Percentiles rank a stretch among this genome's conserved stretches.
Conservation (phyloP, 1,140 invertebrate species). For the Zaprionus africanus region DNA sequence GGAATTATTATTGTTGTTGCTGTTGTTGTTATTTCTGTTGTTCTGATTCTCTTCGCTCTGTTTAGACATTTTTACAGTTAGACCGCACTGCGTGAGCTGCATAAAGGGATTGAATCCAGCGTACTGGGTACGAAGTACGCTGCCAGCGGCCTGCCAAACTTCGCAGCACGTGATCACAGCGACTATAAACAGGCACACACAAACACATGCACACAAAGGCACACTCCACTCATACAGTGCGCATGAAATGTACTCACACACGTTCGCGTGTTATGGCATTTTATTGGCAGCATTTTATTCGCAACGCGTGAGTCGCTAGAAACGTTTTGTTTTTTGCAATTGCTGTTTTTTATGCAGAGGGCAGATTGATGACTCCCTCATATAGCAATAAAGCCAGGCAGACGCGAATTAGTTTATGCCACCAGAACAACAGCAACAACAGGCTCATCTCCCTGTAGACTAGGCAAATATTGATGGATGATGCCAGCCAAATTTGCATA, state of each 20-base stretch:
- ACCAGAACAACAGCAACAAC: not conserved
- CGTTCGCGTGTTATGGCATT: conserved; percentile 70
- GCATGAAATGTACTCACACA: conserved; percentile 47
- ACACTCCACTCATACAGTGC: conserved; percentile 19
- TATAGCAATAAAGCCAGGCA: conserved; percentile 30
- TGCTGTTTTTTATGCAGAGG: conserved; percentile 34
- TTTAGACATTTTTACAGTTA: conserved; percentile 74
- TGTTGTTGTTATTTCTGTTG: conserved; percentile 44
- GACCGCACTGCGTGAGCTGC: conserved; percentile 43
- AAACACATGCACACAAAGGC: conserved; percentile 7
- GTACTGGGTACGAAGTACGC: conserved; percentile 1
- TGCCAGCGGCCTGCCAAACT: conserved; percentile 54
- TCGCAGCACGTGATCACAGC: conserved; percentile 71
- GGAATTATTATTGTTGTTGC: conserved; percentile 39
- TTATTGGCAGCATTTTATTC: conserved; percentile 79
- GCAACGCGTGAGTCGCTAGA: conserved; percentile 70
- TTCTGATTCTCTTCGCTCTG: conserved; percentile 57
- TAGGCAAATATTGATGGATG: not conserved
- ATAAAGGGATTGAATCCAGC: conserved; percentile 32
- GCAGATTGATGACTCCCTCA: conserved; percentile 25
- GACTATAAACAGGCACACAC: conserved; percentile 56
- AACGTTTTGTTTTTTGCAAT: conserved; percentile 28
- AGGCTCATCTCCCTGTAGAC: not conserved
- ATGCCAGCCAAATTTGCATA: not conserved
- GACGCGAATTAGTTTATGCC: conserved; percentile 39